phyloP scores from a whole-genome alignment of 2,113 vertebrate genomes.

The Heterotilapia buettikoferi region DNA sequence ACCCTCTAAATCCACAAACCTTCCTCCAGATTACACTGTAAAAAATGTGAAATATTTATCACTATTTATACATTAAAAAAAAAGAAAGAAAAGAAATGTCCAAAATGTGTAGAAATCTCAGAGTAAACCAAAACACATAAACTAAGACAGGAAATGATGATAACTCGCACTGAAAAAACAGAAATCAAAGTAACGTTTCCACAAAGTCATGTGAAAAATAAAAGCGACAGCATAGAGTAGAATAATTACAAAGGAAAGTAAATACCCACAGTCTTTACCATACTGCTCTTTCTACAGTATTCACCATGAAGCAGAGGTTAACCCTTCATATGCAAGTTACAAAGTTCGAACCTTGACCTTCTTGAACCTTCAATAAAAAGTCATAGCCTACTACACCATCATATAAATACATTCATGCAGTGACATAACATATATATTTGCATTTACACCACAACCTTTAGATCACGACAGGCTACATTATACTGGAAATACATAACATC shows the following conservation, averaged over 20 bases:
- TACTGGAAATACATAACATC: not conserved
- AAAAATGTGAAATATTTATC: not conserved
- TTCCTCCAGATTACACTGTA: not conserved
- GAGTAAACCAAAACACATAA: not conserved
- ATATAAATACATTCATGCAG: not conserved
- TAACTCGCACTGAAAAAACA: not conserved
- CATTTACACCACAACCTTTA: not conserved
- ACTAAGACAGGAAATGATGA: not conserved
- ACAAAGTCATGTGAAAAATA: not conserved
- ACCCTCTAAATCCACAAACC: not conserved
- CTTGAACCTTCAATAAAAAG: not conserved
- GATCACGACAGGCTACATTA: not conserved
- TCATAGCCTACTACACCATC: not conserved
- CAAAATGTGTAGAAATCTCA: not conserved
- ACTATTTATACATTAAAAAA: not conserved
- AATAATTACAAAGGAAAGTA: not conserved
- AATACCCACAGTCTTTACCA: not conserved
- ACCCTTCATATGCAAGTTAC: not conserved
- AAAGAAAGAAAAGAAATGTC: not conserved
- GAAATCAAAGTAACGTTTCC: not conserved
- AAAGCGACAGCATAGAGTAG: not conserved
- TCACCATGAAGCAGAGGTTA: not conserved
- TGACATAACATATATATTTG: not conserved
- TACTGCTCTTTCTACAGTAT: not conserved
- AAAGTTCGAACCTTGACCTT: not conserved